A percentile compares a stretch with the other conserved stretches of the same genome.
Evolutionary conservation across 2,888 invertebrate genomes (phyloP).

Genomic region (Cynaeus angustus): DNA sequence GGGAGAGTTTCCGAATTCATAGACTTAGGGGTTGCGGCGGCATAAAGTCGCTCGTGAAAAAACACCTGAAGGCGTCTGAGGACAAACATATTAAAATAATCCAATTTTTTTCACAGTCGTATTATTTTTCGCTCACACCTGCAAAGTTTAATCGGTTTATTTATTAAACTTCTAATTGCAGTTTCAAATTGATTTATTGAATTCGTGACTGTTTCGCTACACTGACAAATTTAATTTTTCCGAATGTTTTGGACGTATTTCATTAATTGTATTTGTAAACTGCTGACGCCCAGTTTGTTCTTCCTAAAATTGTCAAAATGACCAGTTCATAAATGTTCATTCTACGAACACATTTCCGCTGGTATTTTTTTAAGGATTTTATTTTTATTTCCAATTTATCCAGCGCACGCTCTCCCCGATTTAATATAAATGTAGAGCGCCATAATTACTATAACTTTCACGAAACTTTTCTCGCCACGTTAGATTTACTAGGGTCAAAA

Average conservation of each 20-base stretch:
- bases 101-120: no score
- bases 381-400: constrained; percentile 1
- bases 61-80: no score
- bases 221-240: constrained; percentile 19
- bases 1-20: not conserved
- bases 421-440: constrained; percentile 19
- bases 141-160: not conserved
- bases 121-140: not conserved
- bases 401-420: constrained; percentile 1
- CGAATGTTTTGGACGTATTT: constrained; percentile 9
- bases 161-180: constrained; percentile 6
- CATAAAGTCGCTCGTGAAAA: no score
- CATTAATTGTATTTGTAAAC: constrained; percentile 4
- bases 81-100: no score
- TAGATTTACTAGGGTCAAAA: not conserved
- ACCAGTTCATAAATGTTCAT: constrained; percentile 4
- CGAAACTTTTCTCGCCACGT: constrained; percentile 1
- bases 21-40: no score
- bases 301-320: not conserved
- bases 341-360: not conserved
- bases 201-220: not conserved
- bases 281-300: not conserved
- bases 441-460: constrained; percentile 5
- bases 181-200: constrained; percentile 18
- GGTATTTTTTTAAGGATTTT: not conserved